Base-by-base conservation (phyloP, 2,797 vertebrate species). In the Siniperca undulata region DNA sequence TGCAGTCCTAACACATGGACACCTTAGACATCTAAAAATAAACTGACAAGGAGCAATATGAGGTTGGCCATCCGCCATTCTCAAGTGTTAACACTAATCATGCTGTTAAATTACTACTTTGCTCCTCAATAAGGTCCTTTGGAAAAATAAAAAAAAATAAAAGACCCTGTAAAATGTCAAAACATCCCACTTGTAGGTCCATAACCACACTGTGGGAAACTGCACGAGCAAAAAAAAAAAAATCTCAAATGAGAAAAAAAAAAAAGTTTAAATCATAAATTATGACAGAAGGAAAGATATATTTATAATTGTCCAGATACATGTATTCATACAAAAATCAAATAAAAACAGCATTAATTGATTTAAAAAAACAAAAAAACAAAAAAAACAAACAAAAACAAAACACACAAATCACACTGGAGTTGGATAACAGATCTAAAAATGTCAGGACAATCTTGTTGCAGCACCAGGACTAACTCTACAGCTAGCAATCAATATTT, bases 181-280 rank as follows among this genome's bases (percentile, higher is more conserved):
- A 73, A 61, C 42, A 36, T 70, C 34, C 16, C n/a, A 74, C 8
- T 1, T 77, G 22, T 2, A 34, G 22, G 11, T 69, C 22, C 2
- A 6, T 30, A 56, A 8, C 13, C 1, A 7, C 59, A 36, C 1
- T 5, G 38, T 27, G 14, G 17, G 12, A 24, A 68, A 76, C 20
- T 16, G 64, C 42, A 80, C 22, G 42, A 60, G 42, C 22, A 24
- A 62, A 60, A 78, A 52, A 44, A 24, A 55, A 44, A 59, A 64
- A 22, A 30, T 48, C 34, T 62, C 7, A 72, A 36, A 74, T 5
- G 42, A 75, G 5, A 59, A 14, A 48, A 46, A 16, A 4, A 4
- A 53, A 46, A 66, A 48, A 24, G 16, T 65, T 70, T 1, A 67
- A 77, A 70, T n/a, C 27, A n/a, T 13, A 61, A 4, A 0, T 65